A percentile compares a stretch with the other conserved stretches of the same genome.
Evolutionary conservation across 2,888 invertebrate genomes (phyloP).

Genomic region (Deroplatys truncata): DNA sequence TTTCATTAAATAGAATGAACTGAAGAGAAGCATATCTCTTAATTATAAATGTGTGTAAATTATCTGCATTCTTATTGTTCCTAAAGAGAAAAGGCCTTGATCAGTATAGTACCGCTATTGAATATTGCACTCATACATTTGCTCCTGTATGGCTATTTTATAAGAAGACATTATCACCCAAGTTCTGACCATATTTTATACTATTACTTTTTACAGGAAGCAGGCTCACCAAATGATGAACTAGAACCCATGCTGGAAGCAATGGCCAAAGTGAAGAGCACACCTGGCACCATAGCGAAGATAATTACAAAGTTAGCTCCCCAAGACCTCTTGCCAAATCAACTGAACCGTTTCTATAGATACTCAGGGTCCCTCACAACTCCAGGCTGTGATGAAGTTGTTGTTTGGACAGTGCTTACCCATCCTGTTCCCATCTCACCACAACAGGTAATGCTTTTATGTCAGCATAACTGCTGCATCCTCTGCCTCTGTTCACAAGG

Average conservation of each 20-base stretch:
- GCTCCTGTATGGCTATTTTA: no score
- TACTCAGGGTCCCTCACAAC: slow-evolving; percentile 74
- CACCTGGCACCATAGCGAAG: slow-evolving; percentile 34
- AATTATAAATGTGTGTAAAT: no score
- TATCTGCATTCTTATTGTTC: no score
- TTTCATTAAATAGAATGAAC: no score
- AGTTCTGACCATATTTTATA: no score
- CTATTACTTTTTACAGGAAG: slow-evolving; percentile 34
- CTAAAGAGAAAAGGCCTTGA: no score
- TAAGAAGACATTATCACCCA: no score
- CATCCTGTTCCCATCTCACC: slow-evolving; percentile 52
- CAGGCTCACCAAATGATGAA: slow-evolving; percentile 35
- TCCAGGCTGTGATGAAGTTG: slow-evolving; percentile 66
- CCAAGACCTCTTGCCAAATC: slow-evolving; percentile 53
- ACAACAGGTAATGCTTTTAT: slow-evolving; percentile 43
- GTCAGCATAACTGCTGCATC: no score
- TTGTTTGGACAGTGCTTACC: slow-evolving; percentile 67
- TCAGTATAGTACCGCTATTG: no score
- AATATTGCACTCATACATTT: no score
- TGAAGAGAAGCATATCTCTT: no score
- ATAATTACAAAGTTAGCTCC: slow-evolving; percentile 34
- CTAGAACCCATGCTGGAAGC: slow-evolving; percentile 36
- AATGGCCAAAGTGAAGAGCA: slow-evolving; percentile 33
- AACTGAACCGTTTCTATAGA: slow-evolving; percentile 54
- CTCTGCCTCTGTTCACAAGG: no score